These are phyloP conservation scores for Acipenser ruthenus DNA, from an alignment of 2,797 vertebrate species.

Conservation along the genomic window DNA sequence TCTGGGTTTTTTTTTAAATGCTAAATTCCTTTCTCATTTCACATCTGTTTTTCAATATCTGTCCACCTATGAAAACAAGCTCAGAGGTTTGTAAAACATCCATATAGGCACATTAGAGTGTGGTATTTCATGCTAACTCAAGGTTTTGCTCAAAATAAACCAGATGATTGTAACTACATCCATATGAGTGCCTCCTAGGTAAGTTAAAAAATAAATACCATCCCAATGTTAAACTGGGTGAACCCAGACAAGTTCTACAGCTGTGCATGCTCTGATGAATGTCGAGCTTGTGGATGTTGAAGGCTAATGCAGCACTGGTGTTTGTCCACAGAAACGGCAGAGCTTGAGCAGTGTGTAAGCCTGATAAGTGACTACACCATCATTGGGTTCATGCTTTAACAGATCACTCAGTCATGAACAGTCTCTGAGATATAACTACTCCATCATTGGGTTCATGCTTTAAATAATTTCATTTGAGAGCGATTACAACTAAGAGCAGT, in stretches of 20 bases:
- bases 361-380: too few species aligned
- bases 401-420: too few species aligned
- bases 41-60: conserved; percentile 29
- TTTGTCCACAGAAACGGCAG: background rate
- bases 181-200: conserved; percentile 17
- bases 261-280: background rate
- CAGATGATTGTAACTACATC: conserved; percentile 29
- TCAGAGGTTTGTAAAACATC: conserved; percentile 22
- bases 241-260: conserved; percentile 5
- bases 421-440: too few species aligned
- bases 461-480: too few species aligned
- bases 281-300: background rate
- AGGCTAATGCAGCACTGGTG: background rate
- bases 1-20: too few species aligned
- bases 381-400: too few species aligned
- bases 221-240: background rate
- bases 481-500: too few species aligned
- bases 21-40: conserved; percentile 15
- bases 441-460: too few species aligned
- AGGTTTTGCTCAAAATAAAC: conserved; percentile 18
- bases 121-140: conserved; percentile 12
- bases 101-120: conserved; percentile 16
- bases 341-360: too few species aligned
- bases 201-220: conserved; percentile 6
- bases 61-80: conserved; percentile 33